Base-by-base conservation (phyloP, 2,113 vertebrate species). In the Poeciliopsis retropinna region DNA sequence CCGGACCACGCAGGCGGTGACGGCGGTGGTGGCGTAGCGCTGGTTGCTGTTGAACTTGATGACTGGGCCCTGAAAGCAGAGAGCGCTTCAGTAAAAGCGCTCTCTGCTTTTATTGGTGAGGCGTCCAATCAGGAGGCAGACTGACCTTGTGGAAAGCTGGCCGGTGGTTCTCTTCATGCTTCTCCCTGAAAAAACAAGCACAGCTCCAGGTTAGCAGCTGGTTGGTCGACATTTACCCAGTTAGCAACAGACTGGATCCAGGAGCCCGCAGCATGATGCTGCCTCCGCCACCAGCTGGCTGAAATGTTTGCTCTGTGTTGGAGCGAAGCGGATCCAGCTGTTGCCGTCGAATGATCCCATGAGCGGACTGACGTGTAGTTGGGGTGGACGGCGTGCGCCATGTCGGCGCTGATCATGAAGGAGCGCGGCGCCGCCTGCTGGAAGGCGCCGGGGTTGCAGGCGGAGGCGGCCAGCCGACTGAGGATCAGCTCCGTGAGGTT, bases 1-100 rank as follows among this genome's bases (percentile, higher is more conserved):
- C 66, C 97, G 90, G 80, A 99, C 70, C 11, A 99, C 15, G 0
- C 96, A 92, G 81, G 97, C 97, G 0, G 97, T 98, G 78, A 99
- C 94, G 0, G 97, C 97, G 0, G 96, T 99, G 1, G 97, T 98
- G 78, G 98, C 97, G 0, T 99, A 99, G 76, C 97, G 97, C 82
- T 99, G 98, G 88, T 97, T 98, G 86, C 95, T 97, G 94, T 98
- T 99, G 91, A 98, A 98, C 90, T 99, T 99, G 85, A 99, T 95
- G 80, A 96, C 96, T 0, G 98, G 98, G 17, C 98, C 98, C 98
- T 99, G 89, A 32, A 15, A 62, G 28, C 2, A 57, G 32, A 22
- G 2, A 41, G 41, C 2, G 4, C n/a, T 2, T 65, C 37, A 44
- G 12, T 41, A 28, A 67, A 28, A 67, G 10, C 37, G n/a, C n/a